Evolutionary conservation across 2,888 invertebrate species (phyloP).

Genomic region (Julus scandinavius): DNA sequence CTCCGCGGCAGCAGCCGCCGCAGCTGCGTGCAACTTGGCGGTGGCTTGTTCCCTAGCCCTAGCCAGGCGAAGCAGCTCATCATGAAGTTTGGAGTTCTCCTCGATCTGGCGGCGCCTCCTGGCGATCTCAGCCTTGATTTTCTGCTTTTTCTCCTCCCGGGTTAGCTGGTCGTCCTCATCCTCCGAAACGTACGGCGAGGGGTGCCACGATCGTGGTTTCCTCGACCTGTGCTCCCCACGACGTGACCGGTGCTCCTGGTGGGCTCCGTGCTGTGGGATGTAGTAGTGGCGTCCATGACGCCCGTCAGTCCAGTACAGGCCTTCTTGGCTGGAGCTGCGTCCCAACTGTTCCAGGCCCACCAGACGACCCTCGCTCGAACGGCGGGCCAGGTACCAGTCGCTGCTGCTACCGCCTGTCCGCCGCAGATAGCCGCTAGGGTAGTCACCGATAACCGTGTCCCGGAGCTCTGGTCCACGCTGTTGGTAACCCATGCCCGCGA

Average conservation of each 20-base stretch:
- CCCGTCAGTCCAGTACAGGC: conserved; percentile 59
- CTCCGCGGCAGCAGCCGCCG: neutral
- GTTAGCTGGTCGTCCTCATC: conserved; percentile 70
- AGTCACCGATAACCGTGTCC: conserved; percentile 60
- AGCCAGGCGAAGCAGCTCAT: conserved; percentile 68
- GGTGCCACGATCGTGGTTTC: conserved; percentile 69
- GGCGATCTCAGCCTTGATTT: conserved; percentile 73
- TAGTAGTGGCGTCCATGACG: conserved; percentile 54
- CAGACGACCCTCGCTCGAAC: conserved; percentile 55
- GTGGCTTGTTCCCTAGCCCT: conserved; percentile 62
- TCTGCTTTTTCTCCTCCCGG: conserved; percentile 71
- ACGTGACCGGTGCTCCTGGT: conserved; percentile 24
- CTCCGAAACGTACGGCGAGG: conserved; percentile 68
- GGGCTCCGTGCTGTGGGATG: neutral
- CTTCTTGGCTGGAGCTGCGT: conserved; percentile 58
- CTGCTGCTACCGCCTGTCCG: conserved; percentile 50
- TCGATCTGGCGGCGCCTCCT: conserved; percentile 72
- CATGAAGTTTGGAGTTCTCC: conserved; percentile 70
- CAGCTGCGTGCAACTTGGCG: conserved; percentile 44
- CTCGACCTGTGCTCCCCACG: conserved; percentile 50
- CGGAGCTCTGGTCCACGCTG: conserved; percentile 58
- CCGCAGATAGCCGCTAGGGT: conserved; percentile 51
- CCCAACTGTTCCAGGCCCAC: conserved; percentile 35
- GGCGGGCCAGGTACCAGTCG: conserved; percentile 54
- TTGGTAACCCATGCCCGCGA: conserved; percentile 61